Conservation (phyloP, 2,113 vertebrate genomes). For the Isurus oxyrinchus region DNA sequence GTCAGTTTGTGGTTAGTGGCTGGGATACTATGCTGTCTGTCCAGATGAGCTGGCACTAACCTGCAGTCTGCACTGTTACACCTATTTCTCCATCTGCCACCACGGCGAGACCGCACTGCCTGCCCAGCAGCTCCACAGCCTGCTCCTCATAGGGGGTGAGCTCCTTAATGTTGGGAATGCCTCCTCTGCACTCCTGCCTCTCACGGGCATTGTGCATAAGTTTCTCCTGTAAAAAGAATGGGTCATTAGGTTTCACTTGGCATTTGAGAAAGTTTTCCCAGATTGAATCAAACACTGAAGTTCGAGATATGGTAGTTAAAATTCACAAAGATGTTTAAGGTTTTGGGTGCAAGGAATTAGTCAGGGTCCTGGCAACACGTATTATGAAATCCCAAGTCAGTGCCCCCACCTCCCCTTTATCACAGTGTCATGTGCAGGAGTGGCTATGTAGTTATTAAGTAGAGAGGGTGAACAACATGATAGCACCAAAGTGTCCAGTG, state of each 20-base stretch:
- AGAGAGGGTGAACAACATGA: not conserved
- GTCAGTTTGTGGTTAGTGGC: not conserved
- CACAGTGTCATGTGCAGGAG: not conserved
- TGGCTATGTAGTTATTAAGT: not conserved
- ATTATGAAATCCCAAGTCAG: not conserved
- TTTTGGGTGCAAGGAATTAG: not conserved
- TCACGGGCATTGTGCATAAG: not conserved
- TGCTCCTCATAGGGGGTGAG: slow-evolving; percentile 20
- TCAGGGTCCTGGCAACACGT: not conserved
- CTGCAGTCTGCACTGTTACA: slow-evolving; percentile 10
- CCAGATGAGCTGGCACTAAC: not conserved
- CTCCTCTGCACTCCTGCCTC: not conserved
- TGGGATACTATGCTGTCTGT: not conserved
- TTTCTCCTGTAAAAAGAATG: not conserved
- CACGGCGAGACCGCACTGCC: slow-evolving; percentile 23
- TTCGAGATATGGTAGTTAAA: not conserved
- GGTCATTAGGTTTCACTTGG: not conserved
- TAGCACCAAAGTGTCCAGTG: not conserved
- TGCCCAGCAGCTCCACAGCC: slow-evolving; percentile 12
- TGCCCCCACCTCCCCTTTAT: not conserved
- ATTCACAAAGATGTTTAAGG: not conserved
- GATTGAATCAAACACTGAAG: not conserved
- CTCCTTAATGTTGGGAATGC: slow-evolving; percentile 23
- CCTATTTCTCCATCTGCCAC: slow-evolving; percentile 12
- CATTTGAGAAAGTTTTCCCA: not conserved